Evolutionary conservation across 2,113 vertebrate genomes (phyloP), one percentile per base, ranked within the genome.

Genomic region (Sorex fumeus): DNA sequence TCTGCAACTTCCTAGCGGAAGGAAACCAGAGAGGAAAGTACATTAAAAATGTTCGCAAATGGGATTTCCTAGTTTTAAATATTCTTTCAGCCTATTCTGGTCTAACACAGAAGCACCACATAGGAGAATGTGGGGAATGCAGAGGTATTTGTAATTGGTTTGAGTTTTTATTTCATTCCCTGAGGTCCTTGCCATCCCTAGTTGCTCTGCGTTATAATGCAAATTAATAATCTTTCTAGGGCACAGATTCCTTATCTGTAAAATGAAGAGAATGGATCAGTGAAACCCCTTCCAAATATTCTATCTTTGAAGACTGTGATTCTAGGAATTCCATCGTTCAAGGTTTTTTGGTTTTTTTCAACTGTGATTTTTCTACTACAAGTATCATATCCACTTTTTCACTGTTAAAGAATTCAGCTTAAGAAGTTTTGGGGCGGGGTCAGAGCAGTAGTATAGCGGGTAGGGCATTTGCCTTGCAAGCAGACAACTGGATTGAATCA

Each of bases 41-140:
- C 70, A 53, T 83, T 70, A 77, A 53, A 71, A 87, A 83, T 75
- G 53, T n/a, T 88, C 47, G 36, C 43, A 91, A 87, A 75, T 76
- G 79, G 66, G 50, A 67, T 94, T 91, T 92, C 85, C 74, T 50
- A 72, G 75, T 85, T 89, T 85, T 67, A 87, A 75, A 62, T 80
- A 81, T 53, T 32, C 70, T 77, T 74, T 92, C 86, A 86, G 62
- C 40, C 32, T 21, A 74, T 34, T 64, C 70, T 45, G 32, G 21
- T 77, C 43, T 89, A 69, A 80, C 18, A 69, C 16, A 3, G 43
- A 83, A 91, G 50, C 30, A 69, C 27, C 82, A 78, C 50, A 19
- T 70, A 53, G 28, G 66, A 69, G 60, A 66, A 82, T 64, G 53
- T 47, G 7, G 64, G 72, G 28, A 83, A 71, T 70, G 5, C 11